Evolutionary conservation across 2,888 invertebrate species (phyloP).

Genomic region (Chrysodeixis includens): DNA sequence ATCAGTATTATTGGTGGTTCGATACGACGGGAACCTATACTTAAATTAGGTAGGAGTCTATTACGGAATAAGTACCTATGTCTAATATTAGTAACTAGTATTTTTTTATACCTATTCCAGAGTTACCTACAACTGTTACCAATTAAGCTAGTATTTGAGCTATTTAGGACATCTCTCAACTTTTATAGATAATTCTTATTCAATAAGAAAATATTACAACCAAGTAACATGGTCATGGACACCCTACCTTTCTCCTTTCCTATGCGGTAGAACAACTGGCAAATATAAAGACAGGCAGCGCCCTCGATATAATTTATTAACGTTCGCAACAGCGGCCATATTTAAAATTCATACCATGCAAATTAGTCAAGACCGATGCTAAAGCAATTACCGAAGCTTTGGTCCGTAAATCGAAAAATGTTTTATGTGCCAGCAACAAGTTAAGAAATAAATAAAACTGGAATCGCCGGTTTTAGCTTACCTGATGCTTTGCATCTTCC

Average conservation of each 20-base stretch:
- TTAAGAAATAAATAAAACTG: conserved; percentile 87
- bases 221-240: conserved; percentile 8
- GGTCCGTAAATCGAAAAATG: conserved; percentile 80
- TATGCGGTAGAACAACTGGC: conserved; percentile 46
- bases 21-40: too few species aligned
- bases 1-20: background rate
- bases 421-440: conserved; percentile 82
- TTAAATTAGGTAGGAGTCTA: too few species aligned
- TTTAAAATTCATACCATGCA: conserved; percentile 80
- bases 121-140: too few species aligned
- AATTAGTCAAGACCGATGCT: conserved; percentile 76
- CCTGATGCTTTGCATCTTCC: conserved; percentile 56
- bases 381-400: conserved; percentile 76
- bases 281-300: conserved; percentile 71
- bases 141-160: too few species aligned
- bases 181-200: too few species aligned
- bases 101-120: too few species aligned
- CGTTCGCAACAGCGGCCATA: conserved; percentile 66
- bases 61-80: too few species aligned
- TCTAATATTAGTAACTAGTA: too few species aligned
- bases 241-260: conserved; percentile 32
- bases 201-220: background rate
- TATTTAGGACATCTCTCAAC: too few species aligned
- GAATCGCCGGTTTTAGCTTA: conserved; percentile 73
- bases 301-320: conserved; percentile 65